Evolutionary conservation across 2,797 vertebrate species (phyloP).

Genomic region (Poecilia picta): DNA sequence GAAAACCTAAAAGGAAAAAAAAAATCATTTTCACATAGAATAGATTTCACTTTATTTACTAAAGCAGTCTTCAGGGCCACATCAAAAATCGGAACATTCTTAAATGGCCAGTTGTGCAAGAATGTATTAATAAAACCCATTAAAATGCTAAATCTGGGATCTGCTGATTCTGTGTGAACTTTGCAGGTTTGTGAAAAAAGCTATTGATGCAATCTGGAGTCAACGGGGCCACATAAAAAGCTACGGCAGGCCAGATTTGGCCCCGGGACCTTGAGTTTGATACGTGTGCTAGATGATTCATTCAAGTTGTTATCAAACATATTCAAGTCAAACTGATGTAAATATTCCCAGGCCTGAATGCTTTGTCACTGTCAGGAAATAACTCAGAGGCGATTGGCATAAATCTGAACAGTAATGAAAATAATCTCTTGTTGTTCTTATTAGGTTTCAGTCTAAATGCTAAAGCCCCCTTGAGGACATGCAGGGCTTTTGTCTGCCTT

Average conservation of each 20-base stretch:
- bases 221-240: too few relatives aligned
- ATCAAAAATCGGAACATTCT: too few relatives aligned
- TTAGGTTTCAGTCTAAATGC: conserved; percentile 63
- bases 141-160: too few relatives aligned
- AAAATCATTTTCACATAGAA: neutral
- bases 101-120: too few relatives aligned
- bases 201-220: too few relatives aligned
- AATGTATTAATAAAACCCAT: too few relatives aligned
- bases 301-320: neutral
- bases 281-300: neutral
- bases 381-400: neutral
- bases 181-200: too few relatives aligned
- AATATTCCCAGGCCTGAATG: neutral
- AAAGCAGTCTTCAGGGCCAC: neutral
- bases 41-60: neutral
- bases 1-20: conserved; percentile 61
- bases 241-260: too few relatives aligned
- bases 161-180: too few relatives aligned
- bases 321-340: neutral
- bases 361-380: neutral
- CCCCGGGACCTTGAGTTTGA: too few relatives aligned
- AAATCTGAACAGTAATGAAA: conserved; percentile 40
- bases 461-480: conserved; percentile 40
- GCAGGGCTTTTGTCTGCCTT: conserved; percentile 56
- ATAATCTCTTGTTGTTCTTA: conserved; percentile 34